Percentiles rank a stretch among this genome's conserved stretches.
Evolutionary conservation across 2,888 invertebrate genomes (phyloP).

Genomic region (Troilus luridus): DNA sequence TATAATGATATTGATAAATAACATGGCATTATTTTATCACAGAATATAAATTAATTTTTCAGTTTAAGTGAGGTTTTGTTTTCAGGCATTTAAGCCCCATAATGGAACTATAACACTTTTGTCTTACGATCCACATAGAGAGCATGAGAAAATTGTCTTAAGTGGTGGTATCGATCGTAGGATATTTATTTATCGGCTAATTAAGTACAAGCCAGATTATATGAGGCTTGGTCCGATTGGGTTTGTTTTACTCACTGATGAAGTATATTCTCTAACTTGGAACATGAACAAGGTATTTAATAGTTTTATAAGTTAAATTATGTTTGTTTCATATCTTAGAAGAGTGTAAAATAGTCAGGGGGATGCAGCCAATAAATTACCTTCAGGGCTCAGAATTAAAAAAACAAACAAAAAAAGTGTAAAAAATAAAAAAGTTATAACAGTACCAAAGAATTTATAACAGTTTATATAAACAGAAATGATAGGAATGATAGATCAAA

Average conservation of each 20-base stretch:
- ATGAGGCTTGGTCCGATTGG: constrained; percentile 75
- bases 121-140: constrained; percentile 60
- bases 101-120: constrained; percentile 73
- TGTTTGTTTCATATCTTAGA: too few relatives aligned
- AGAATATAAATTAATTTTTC: not conserved
- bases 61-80: not conserved
- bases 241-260: constrained; percentile 76
- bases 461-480: too few relatives aligned
- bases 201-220: constrained; percentile 64
- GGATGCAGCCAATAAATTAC: too few relatives aligned
- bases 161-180: constrained; percentile 76
- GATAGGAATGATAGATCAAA: too few relatives aligned
- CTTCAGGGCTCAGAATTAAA: too few relatives aligned
- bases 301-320: not conserved
- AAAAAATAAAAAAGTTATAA: too few relatives aligned
- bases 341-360: too few relatives aligned
- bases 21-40: not conserved
- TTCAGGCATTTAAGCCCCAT: constrained; percentile 78
- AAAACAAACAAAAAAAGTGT: too few relatives aligned
- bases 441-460: too few relatives aligned
- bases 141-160: constrained; percentile 73
- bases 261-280: constrained; percentile 79
- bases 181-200: constrained; percentile 63
- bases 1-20: not conserved
- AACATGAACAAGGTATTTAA: constrained; percentile 67